Evolutionary conservation across 2,113 vertebrate genomes (phyloP).

Genomic region (Hystrix brachyura): DNA sequence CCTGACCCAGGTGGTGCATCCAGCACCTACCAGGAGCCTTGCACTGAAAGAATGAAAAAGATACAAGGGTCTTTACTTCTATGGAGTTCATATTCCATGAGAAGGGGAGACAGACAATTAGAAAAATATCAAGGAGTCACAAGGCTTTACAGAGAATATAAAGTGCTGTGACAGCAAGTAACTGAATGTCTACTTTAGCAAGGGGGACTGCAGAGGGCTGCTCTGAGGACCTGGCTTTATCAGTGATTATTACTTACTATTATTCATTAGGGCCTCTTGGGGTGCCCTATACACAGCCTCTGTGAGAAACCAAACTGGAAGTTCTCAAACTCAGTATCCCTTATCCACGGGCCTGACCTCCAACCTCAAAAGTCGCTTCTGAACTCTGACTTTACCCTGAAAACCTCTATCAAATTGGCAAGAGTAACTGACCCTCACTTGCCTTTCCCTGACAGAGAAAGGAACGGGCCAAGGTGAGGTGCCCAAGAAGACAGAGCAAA

Average conservation of each 20-base stretch:
- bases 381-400: conserved; percentile 26
- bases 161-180: neutral
- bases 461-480: conserved; percentile 7
- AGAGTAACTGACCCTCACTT: neutral
- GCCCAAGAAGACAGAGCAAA: conserved; percentile 49
- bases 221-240: neutral
- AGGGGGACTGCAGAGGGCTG: neutral
- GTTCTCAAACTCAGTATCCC: neutral
- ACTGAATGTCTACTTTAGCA: neutral
- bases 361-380: neutral
- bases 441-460: conserved; percentile 38
- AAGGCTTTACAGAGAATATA: neutral
- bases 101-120: neutral
- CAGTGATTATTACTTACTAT: neutral
- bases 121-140: neutral
- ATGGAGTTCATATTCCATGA: neutral
- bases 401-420: conserved; percentile 50
- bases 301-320: neutral
- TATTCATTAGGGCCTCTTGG: neutral
- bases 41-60: neutral
- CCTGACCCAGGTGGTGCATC: accelerated
- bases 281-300: neutral
- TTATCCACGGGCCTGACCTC: neutral
- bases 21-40: neutral
- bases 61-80: neutral